A percentile compares a stretch with the other conserved stretches of the same genome.
phyloP scores from a whole-genome alignment of 2,888 invertebrate genomes.

The Nysson spinosus region DNA sequence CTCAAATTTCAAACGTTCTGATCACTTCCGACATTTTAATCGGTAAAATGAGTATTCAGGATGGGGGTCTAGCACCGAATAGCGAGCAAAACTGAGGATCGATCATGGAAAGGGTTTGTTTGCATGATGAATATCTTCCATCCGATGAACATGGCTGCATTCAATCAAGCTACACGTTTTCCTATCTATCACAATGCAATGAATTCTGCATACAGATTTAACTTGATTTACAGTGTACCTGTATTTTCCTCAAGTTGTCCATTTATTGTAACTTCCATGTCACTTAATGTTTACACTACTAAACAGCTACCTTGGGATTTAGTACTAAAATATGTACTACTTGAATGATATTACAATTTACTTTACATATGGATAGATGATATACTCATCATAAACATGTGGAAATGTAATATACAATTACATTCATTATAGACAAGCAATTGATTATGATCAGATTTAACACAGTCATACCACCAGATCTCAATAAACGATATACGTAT shows the following conservation, averaged over 20 bases:
- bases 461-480: too few species aligned
- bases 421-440: too few species aligned
- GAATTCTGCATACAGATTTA: constrained; percentile 21
- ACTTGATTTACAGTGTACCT: constrained; percentile 13
- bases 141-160: constrained; percentile 63
- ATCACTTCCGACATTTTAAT: constrained; percentile 49
- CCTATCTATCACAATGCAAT: constrained; percentile 56
- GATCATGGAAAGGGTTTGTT: constrained; percentile 55
- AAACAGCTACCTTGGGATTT: too few species aligned
- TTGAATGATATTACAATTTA: too few species aligned
- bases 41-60: constrained; percentile 62
- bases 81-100: constrained; percentile 32
- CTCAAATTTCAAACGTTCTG: constrained; percentile 38
- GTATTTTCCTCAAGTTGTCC: constrained; percentile 13
- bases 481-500: too few species aligned
- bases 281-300: too few species aligned
- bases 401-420: too few species aligned
- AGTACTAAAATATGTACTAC: too few species aligned
- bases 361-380: too few species aligned
- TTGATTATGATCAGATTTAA: too few species aligned
- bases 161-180: constrained; percentile 61
- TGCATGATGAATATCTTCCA: constrained; percentile 66
- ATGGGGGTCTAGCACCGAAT: constrained; percentile 34
- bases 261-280: not conserved
- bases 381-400: too few species aligned